Base-by-base conservation (phyloP, 2,888 invertebrate genomes). In the Choreutis nemorana region DNA sequence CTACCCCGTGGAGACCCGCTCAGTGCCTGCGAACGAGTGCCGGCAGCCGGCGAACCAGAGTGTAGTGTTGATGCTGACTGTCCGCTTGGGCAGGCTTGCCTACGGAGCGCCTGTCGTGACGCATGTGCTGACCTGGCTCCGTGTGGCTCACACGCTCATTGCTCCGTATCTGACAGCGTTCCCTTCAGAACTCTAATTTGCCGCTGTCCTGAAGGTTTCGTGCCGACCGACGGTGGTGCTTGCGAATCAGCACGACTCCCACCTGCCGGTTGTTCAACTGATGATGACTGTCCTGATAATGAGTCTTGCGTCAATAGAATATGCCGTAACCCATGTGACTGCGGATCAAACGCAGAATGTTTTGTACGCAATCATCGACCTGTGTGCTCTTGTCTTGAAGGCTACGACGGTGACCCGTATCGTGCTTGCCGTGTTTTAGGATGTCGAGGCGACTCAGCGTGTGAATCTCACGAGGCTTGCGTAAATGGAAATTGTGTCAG, bases 101-200 rank as follows among this genome's bases (percentile, higher is more conserved):
- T 94, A 30, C 83, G 83, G 54, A 86, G 87, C 40, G 81, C 81
- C 55, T 93, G 93, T 59, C 85, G 87, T 6, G 87, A 92, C 61
- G 91, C 92, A 14, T 93, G 93, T 56, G 75, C 71, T 8, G 85
- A 83, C 49, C 79, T 92, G 10, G 85, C 85, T 45, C 94, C 94
- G 1, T 94, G 94, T 47, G 81, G 84, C 27, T 81, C 82, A 32
- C 85, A 86, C 30, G 87, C 92, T 3, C 82, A 84, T 29, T 95
- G 94, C 60, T 86, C 86, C 33, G 93, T 94, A 7, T 80, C 92
- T 9, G 91, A 94, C 50, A 92, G 93, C 34, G 81, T 89, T 22
- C 94, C 94, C 12, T 89, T 94, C 29, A 80, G 93, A 40, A 94
- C 94, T 3, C 87, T 94, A 84, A 88, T 91, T 26, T 94, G 94